Evolutionary conservation across 1,140 invertebrate species (phyloP), one percentile per base, ranked within the genome.

Genomic region (Diachasma alloeum): DNA sequence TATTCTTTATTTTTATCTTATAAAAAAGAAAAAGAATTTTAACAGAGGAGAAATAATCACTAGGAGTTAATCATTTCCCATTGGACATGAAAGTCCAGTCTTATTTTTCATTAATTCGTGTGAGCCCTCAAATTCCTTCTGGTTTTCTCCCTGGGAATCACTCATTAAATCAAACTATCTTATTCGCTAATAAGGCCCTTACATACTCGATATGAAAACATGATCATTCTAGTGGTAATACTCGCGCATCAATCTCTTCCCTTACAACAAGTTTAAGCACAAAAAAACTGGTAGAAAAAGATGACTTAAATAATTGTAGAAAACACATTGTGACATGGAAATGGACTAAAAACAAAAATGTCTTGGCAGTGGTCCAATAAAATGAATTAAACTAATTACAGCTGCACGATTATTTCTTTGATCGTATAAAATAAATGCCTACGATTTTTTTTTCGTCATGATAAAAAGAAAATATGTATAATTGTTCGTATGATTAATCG

Each of bases 101-200:
- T 56, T 56, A 17, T 22, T 15, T 2, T 31, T 31, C 31, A 2
- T 31, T 3, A 31, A 31, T 31, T 31, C 2, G 31, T 31, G 2
- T 31, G 31, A 31, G 31, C 31, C 6, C 2, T 31, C 2, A 31
- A 56, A 44, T 46, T 48, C 42, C 44, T 42, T 11, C 42, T 48
- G 10, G 17, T 48, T 48, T 71, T 13, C 22, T 72, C 22, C 19
- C 42, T 53, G 39, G 24, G 42, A 67, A 39, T 53, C 42, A 56
- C 53, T 75, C 70, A 68, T 39, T 63, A 77, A 82, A 81, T 78
- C 81, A 81, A 69, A 6, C 31, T 31, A 31, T 79, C 80, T 87
- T 87, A 87, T 44, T 67, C 53, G 72, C 83, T 87, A 86, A 76
- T 87, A 86, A 87, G 85, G 85, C 84, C 83, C 80, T 75, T 22